These are phyloP conservation scores for Unio delphinus DNA, from an alignment of 2,888 invertebrate species.

Conservation along the genomic window DNA sequence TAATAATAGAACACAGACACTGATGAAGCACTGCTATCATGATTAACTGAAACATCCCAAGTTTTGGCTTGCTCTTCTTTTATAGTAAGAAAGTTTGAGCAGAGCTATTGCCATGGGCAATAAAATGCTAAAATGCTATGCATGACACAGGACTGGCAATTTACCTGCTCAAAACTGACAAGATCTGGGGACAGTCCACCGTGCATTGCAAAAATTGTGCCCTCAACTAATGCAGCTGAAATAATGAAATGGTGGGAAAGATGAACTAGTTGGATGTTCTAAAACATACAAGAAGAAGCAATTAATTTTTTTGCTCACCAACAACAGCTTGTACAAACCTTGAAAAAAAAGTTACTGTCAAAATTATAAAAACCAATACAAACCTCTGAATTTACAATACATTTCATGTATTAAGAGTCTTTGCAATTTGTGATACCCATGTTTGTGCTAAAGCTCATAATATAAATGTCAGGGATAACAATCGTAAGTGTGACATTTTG, in stretches of 20 bases:
- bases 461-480: too few relatives aligned
- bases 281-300: background rate
- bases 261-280: background rate
- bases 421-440: too few relatives aligned
- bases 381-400: background rate
- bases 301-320: background rate
- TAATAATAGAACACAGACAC: too few relatives aligned
- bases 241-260: conserved; percentile 14
- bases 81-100: too few relatives aligned
- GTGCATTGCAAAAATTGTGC: conserved; percentile 75
- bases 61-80: too few relatives aligned
- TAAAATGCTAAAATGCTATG: too few relatives aligned
- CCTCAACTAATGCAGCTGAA: conserved; percentile 74
- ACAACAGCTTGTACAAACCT: background rate
- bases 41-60: too few relatives aligned
- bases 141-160: conserved; percentile 1
- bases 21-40: too few relatives aligned
- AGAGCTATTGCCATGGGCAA: too few relatives aligned
- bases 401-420: background rate
- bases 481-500: too few relatives aligned
- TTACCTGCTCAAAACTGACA: conserved; percentile 72
- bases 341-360: background rate
- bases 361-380: background rate
- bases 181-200: conserved; percentile 75
- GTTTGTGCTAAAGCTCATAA: too few relatives aligned